Evolutionary conservation across 2,797 vertebrate genomes (phyloP), one percentile per base, ranked within the genome.

Genomic region (Eutrigla gurnardus): DNA sequence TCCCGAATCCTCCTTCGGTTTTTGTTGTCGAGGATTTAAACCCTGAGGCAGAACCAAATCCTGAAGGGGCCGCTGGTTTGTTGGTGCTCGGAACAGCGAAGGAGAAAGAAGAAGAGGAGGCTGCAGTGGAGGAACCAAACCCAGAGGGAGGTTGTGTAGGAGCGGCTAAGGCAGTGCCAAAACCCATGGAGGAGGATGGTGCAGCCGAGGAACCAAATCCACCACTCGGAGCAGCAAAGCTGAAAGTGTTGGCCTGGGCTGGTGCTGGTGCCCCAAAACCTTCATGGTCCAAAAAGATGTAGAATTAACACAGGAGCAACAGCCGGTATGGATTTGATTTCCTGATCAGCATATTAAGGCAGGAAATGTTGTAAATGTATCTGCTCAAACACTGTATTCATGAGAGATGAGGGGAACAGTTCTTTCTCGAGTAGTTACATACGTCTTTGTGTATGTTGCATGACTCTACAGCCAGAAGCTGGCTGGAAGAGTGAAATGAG

Each of bases 241-340:
- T 96, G 82, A 97, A 98, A 45, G 57, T 74, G 68, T 77, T 89
- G 43, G 83, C 61, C 76, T 84, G 95, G 87, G 46, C 87, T 88
- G 92, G 68, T 86, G 60, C 86, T 90, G 86, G 32, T 73, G 76
- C 79, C 3, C 88, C 86, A 67, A 95, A 95, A 42, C 81, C 96
- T 96, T 65, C 9, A 83, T 3, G 39, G 40, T 50, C 25, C 14
- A 70, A 39, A 80, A 35, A 55, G n/a, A 76, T 15, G 66, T 17
- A 40, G 2, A 78, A 7, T 69, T 32, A 65, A 42, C n/a, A 77
- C 35, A 17, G 3, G 35, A 17, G 32, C 2, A 14, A 62, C 3
- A 2, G 8, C 9, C 14, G 3, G 15, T 5, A 35, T 39, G 6
- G 3, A 36, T 69, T 15, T 13, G 10, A 61, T 12, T 40, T 17